Evolutionary conservation across 1,140 invertebrate genomes (phyloP).

Genomic region (Hyles euphorbiae): DNA sequence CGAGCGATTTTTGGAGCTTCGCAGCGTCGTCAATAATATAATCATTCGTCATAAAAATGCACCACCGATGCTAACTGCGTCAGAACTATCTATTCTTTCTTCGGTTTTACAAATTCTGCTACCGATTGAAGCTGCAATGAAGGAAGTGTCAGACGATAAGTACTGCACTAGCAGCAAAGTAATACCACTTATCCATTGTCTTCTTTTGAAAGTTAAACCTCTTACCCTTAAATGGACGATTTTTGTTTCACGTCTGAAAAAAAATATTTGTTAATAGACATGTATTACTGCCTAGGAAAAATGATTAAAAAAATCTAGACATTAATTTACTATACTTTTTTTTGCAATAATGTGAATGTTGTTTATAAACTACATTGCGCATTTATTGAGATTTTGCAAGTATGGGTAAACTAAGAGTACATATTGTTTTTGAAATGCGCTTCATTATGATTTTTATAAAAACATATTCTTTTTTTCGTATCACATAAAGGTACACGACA

Average conservation of each 20-base stretch:
- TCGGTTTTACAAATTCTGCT: too few relatives aligned
- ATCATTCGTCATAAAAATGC: too few relatives aligned
- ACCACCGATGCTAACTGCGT: too few relatives aligned
- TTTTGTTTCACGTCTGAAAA: slow-evolving; percentile 20
- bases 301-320: not conserved
- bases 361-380: slow-evolving; percentile 14
- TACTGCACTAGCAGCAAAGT: too few relatives aligned
- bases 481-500: slow-evolving; percentile 48
- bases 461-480: slow-evolving; percentile 47
- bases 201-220: not conserved
- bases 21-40: too few relatives aligned
- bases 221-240: slow-evolving; percentile 21
- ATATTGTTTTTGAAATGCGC: slow-evolving; percentile 40
- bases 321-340: too few relatives aligned
- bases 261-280: slow-evolving; percentile 21
- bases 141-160: too few relatives aligned
- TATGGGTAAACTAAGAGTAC: slow-evolving; percentile 41
- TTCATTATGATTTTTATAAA: slow-evolving; percentile 49
- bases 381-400: slow-evolving; percentile 31
- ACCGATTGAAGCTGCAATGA: too few relatives aligned
- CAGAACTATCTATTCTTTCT: too few relatives aligned
- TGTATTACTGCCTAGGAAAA: slow-evolving; percentile 15
- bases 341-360: slow-evolving; percentile 7
- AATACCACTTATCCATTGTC: too few relatives aligned
- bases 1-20: too few relatives aligned